Base-by-base conservation (phyloP, 2,888 invertebrate species). In the Seira sanloemensis region DNA sequence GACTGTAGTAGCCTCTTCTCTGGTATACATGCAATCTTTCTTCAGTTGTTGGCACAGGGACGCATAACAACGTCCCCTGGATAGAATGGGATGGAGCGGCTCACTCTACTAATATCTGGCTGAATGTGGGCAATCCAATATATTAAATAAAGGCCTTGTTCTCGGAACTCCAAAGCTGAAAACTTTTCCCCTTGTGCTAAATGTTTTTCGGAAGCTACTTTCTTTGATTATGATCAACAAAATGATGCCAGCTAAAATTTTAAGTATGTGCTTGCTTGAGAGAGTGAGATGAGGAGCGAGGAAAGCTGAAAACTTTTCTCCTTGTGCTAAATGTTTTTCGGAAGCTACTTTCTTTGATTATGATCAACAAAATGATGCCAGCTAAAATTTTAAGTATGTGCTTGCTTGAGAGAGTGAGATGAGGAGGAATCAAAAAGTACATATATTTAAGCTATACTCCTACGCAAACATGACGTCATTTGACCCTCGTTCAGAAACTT, bases 161-260 rank as follows among this genome's bases (percentile, higher is more conserved):
- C n/a, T n/a, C n/a, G n/a, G n/a, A n/a, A n/a, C n/a, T n/a, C n/a
- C n/a, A n/a, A n/a, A n/a, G n/a, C n/a, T n/a, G n/a, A n/a, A n/a
- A n/a, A n/a, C n/a, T n/a, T n/a, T n/a, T n/a, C n/a, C n/a, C n/a
- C n/a, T n/a, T 50, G 50, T 18, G 1, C 50, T 50, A n/a, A 50
- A 50, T 50, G n/a, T 50, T 50, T 37, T 37, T 50, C n/a, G 50
- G 50, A 50, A 50, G 50, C 50, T 50, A 50, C 50, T 50, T 50
- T 50, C 16, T 50, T n/a, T 50, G 50, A 50, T 50, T 50, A 50
- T 12, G 16, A 50, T 50, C 50, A 50, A 50, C 50, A 12, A 50
- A 50, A 12, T 50, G 2, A 16, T 50, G 50, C 50, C 50, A 50
- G 50, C 5, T n/a, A 50, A n/a, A 50, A 50, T 12, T 50, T 50